These are phyloP conservation scores for Deroplatys truncata DNA, from an alignment of 2,888 invertebrate species.

Conservation along the genomic window DNA sequence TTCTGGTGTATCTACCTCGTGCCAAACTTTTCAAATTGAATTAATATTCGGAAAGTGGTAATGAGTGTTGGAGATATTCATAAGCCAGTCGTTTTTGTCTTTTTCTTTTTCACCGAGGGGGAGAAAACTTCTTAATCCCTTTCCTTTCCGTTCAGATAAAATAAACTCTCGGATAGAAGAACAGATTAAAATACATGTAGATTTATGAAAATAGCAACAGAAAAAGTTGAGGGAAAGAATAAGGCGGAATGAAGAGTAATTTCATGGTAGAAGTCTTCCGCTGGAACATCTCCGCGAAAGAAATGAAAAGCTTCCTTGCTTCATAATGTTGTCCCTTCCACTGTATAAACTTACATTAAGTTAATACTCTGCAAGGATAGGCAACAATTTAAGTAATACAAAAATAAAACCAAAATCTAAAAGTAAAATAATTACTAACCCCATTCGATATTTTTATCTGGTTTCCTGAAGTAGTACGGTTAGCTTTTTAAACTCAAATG, in stretches of 20 bases:
- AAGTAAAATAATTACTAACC: background rate
- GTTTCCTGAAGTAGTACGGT: too few relatives aligned
- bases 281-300: background rate
- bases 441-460: too few relatives aligned
- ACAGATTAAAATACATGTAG: constrained; percentile 8
- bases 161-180: background rate
- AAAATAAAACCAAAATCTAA: background rate
- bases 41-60: constrained; percentile 7
- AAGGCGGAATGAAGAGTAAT: background rate
- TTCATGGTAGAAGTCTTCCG: background rate
- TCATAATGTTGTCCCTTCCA: background rate
- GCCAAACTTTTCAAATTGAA: background rate
- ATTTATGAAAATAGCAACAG: constrained; percentile 9
- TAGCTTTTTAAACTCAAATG: too few relatives aligned
- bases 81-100: background rate
- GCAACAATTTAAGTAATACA: background rate
- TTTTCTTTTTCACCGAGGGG: background rate
- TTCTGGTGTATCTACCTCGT: background rate
- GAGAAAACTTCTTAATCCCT: constrained; percentile 4
- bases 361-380: background rate
- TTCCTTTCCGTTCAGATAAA: background rate
- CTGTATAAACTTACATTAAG: background rate
- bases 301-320: background rate
- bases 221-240: background rate
- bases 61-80: constrained; percentile 4